These are phyloP conservation scores for Ditylenchus dipsaci DNA, from an alignment of 1,140 invertebrate species.

Conservation along the genomic window DNA sequence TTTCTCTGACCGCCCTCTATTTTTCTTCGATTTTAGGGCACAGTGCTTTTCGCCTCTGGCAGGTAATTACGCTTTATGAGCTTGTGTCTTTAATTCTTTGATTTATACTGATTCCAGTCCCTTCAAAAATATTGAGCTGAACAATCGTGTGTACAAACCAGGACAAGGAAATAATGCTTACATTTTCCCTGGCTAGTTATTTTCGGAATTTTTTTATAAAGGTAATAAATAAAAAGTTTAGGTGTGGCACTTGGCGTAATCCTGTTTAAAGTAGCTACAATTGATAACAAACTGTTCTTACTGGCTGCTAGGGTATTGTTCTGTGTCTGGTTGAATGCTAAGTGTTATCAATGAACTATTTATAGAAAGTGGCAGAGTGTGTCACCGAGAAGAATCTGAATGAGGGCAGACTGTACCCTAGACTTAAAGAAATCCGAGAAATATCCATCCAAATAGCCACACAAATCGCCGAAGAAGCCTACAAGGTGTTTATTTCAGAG, in stretches of 20 bases:
- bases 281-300: slow-evolving; percentile 82
- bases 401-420: slow-evolving; percentile 88
- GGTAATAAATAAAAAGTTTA: too few species aligned
- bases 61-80: too few species aligned
- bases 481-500: slow-evolving; percentile 58
- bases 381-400: slow-evolving; percentile 76
- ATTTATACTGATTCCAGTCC: slow-evolving; percentile 65
- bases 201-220: too few species aligned
- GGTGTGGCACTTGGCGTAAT: slow-evolving; percentile 80
- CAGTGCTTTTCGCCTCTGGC: slow-evolving; percentile 82
- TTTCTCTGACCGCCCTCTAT: too few species aligned
- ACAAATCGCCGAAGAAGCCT: slow-evolving; percentile 80
- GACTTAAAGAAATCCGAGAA: slow-evolving; percentile 76
- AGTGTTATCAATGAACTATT: slow-evolving; percentile 7
- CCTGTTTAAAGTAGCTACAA: slow-evolving; percentile 72
- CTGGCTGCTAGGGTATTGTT: slow-evolving; percentile 72
- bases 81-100: too few species aligned
- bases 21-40: slow-evolving; percentile 65
- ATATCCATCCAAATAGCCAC: slow-evolving; percentile 83
- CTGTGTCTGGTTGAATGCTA: not conserved
- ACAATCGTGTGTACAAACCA: slow-evolving; percentile 75
- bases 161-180: slow-evolving; percentile 95
- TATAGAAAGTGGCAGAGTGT: slow-evolving; percentile 73
- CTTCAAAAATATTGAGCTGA: slow-evolving; percentile 74
- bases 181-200: slow-evolving; percentile 84